These are phyloP conservation scores for Neodiprion pinetum DNA, from an alignment of 1,140 invertebrate genomes.

Conservation along the genomic window DNA sequence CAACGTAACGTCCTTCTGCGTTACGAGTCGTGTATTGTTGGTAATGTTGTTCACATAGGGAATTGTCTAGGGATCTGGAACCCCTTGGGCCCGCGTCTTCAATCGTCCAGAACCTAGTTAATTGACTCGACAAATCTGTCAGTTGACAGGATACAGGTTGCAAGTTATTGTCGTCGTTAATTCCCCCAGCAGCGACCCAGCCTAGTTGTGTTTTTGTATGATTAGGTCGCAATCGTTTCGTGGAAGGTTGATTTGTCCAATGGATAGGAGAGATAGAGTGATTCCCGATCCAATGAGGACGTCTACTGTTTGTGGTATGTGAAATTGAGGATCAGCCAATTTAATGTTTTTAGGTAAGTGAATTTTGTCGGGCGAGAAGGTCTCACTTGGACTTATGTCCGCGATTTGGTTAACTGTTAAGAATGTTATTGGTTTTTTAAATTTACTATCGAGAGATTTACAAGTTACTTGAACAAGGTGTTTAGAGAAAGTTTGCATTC, in stretches of 20 bases:
- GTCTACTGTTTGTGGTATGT: slow-evolving; percentile 16
- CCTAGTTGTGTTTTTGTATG: slow-evolving; percentile 21
- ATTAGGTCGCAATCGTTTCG: neutral
- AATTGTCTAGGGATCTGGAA: neutral
- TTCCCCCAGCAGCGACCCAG: slow-evolving; percentile 17
- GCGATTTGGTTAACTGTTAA: slow-evolving; percentile 15
- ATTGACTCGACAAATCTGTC: slow-evolving; percentile 14
- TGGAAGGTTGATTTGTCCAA: slow-evolving; percentile 15
- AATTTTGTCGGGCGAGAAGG: slow-evolving; percentile 4
- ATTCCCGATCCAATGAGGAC: slow-evolving; percentile 11
- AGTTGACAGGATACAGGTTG: slow-evolving; percentile 17
- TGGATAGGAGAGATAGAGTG: neutral
- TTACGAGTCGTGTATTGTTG: neutral
- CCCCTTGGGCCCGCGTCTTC: slow-evolving; percentile 11
- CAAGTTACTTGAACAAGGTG: neutral
- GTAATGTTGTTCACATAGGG: neutral
- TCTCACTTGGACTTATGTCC: slow-evolving; percentile 1
- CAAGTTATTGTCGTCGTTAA: neutral
- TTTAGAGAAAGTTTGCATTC: neutral
- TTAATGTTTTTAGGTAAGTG: slow-evolving; percentile 9
- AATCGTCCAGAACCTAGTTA: slow-evolving; percentile 21
- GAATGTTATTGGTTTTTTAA: slow-evolving; percentile 7
- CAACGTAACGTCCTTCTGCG: slow-evolving; percentile 8
- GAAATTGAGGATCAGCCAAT: slow-evolving; percentile 21
- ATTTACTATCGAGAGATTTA: neutral